Base-by-base conservation (phyloP, 2,888 invertebrate species). In the Drosophila meridionalis region DNA sequence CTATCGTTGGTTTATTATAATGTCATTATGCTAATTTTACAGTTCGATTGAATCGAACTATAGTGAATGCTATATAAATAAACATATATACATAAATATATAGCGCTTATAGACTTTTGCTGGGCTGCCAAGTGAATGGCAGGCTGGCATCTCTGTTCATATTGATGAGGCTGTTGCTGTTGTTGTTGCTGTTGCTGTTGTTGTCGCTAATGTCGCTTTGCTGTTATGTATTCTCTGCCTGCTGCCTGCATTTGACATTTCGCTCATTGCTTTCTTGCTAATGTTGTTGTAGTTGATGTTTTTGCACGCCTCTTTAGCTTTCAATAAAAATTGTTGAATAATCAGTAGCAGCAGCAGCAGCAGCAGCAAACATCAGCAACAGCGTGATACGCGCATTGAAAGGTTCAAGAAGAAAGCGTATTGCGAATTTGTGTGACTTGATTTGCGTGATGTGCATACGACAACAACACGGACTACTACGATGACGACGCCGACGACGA, bases 401-500 rank as follows among this genome's bases (percentile, higher is more conserved):
- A 89, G 73, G 89, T 89, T 89, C 84, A 73, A 76, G 82, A 82
- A 82, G 82, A 82, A 83, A 83, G 83, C 73, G 80, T 80, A 75
- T 69, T 77, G 82, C 82, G 70, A 82, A 73, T 80, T 83, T 56
- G 74, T 80, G 76, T 80, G 86, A 73, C 90, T 88, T 76, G 90
- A 90, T 90, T 87, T 87, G 90, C 90, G 90, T 87, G 87, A 90
- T 90, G 89, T 89, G 85, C 90, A 86, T 86, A 82, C 89, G 66
- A 60, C 60, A 60, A 48, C 59, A 59, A 40, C 56, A 30, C n/a
- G 2, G 55, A 56, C 38, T 32, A 38, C 42, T 9, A 30, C 48
- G 48, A 48, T 30, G 63, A 60, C 65, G 56, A 28, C 65, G 71
- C 56, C 56, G 40, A 34, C 56, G 55, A 34, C 52, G 60, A 62